A percentile compares a stretch with the other conserved stretches of the same genome.
phyloP scores from a whole-genome alignment of 1,140 invertebrate genomes.

The Brachionus manjavacas region DNA sequence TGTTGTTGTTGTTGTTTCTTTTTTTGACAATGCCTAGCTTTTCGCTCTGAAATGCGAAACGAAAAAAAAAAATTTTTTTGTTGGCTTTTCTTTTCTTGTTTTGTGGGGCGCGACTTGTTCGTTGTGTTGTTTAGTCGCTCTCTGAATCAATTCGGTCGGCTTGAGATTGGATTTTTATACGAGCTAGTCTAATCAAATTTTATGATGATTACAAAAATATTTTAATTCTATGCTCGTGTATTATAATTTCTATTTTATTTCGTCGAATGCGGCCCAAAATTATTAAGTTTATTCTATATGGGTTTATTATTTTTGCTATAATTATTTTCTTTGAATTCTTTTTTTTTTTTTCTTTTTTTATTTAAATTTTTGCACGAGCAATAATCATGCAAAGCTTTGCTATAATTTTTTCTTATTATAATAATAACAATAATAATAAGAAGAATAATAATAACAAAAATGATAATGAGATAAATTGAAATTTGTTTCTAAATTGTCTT shows the following conservation, averaged over 20 bases:
- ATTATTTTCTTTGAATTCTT: neutral
- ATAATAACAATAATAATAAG: neutral
- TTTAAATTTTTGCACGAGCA: neutral
- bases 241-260: neutral
- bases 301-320: neutral
- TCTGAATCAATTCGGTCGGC: neutral
- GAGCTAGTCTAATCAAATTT: neutral
- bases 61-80: neutral
- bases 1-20: too few species aligned
- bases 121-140: neutral
- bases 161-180: neutral
- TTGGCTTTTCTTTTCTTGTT: neutral
- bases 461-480: neutral
- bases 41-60: neutral
- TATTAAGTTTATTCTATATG: slow-evolving; percentile 2
- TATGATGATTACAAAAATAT: neutral
- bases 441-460: neutral
- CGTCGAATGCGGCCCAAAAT: neutral
- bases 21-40: neutral
- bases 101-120: neutral
- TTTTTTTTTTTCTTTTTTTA: neutral
- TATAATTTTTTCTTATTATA: neutral
- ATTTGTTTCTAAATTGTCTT: neutral
- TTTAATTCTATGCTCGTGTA: slow-evolving; percentile 3
- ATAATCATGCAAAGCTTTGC: neutral